These are phyloP conservation scores for Spodoptera exigua DNA, from an alignment of 2,888 invertebrate genomes.

Conservation along the genomic window DNA sequence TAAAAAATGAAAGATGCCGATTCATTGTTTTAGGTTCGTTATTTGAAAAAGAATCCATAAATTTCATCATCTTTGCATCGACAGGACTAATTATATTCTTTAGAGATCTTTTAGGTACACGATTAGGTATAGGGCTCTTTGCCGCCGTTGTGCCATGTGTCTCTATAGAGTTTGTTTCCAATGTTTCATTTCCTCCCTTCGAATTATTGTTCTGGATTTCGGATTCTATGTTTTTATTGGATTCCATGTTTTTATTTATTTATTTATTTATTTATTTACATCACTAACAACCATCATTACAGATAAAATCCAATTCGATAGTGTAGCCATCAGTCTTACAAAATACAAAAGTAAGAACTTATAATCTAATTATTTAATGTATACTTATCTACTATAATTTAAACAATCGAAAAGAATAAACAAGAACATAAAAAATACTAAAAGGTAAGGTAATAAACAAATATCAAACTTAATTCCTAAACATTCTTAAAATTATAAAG, in stretches of 20 bases:
- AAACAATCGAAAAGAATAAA: too few species aligned
- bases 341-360: too few species aligned
- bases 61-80: constrained; percentile 27
- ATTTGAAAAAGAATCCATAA: constrained; percentile 44
- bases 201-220: constrained; percentile 39
- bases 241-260: constrained; percentile 37
- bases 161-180: constrained; percentile 31
- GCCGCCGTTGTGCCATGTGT: constrained; percentile 23
- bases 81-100: constrained; percentile 19
- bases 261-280: too few species aligned
- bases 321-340: too few species aligned
- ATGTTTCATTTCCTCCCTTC: constrained; percentile 37
- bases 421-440: too few species aligned
- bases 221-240: constrained; percentile 24
- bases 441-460: too few species aligned
- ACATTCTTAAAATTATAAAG: too few species aligned
- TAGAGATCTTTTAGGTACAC: constrained; percentile 5
- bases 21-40: constrained; percentile 40
- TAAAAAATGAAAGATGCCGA: constrained; percentile 49
- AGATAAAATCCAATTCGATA: too few species aligned
- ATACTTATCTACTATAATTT: too few species aligned
- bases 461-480: too few species aligned
- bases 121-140: constrained; percentile 29
- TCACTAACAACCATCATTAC: too few species aligned
- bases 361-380: too few species aligned